phyloP scores from a whole-genome alignment of 2,888 invertebrate genomes.

The Diplolepis rosae region DNA sequence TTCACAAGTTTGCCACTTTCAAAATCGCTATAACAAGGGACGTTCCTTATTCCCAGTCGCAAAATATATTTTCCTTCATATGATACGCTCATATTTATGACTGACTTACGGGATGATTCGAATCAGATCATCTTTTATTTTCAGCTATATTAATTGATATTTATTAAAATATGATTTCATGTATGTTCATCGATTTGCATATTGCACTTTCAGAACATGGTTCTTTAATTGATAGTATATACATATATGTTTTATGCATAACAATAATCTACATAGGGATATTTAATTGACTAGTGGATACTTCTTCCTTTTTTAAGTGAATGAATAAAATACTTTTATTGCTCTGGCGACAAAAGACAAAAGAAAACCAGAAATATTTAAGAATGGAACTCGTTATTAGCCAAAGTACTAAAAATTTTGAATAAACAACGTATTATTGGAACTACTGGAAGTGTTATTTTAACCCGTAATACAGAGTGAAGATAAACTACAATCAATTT shows the following conservation, averaged over 20 bases:
- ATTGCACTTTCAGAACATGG: slow-evolving; percentile 8
- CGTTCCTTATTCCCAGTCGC: neutral
- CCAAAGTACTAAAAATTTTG: no score
- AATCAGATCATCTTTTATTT: neutral
- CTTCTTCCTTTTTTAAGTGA: neutral
- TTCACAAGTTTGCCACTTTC: slow-evolving; percentile 8
- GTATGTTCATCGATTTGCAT: neutral
- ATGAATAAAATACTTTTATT: no score
- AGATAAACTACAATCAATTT: no score
- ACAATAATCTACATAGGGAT: neutral
- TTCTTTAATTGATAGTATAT: neutral
- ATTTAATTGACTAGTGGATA: neutral
- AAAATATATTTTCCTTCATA: neutral
- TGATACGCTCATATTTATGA: neutral
- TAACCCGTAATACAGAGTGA: no score
- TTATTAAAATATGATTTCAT: slow-evolving; percentile 16
- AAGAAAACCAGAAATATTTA: no score
- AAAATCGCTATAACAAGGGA: slow-evolving; percentile 4
- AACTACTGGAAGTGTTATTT: no score
- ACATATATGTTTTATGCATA: neutral
- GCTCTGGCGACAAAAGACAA: no score
- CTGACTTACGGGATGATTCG: neutral
- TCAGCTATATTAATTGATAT: slow-evolving; percentile 13
- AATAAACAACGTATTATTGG: no score
- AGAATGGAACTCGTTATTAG: no score